A percentile compares a stretch with the other conserved stretches of the same genome.
Evolutionary conservation across 2,797 vertebrate species (phyloP).

Genomic region (Syngnathus acus): DNA sequence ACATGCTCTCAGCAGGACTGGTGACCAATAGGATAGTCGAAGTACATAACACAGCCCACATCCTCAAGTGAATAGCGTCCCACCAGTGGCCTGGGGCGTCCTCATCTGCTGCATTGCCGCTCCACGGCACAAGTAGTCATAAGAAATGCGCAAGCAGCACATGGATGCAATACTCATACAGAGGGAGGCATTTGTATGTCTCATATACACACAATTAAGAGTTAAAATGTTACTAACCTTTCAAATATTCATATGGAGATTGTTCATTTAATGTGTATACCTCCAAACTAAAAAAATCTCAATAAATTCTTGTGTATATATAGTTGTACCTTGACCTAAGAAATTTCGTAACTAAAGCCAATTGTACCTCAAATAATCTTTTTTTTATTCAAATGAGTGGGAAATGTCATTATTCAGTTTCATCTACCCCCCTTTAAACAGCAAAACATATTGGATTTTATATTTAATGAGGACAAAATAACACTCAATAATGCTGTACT

Average conservation of each 20-base stretch:
- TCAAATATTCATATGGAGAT: background rate
- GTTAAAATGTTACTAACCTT: background rate
- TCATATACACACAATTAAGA: background rate
- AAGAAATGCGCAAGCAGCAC: conserved; percentile 2
- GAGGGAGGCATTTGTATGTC: background rate
- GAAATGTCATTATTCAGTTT: background rate
- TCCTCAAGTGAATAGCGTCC: conserved; percentile 34
- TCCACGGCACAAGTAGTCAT: conserved; percentile 15
- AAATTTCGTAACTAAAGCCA: no score
- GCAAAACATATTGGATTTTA: no score
- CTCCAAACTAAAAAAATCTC: background rate
- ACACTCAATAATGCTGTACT: no score
- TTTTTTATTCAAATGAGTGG: background rate
- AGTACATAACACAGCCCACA: conserved; percentile 33
- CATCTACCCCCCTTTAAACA: background rate
- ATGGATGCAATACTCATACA: conserved; percentile 16
- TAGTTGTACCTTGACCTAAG: background rate
- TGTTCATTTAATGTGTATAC: background rate
- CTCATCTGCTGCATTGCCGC: conserved; percentile 32
- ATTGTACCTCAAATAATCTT: background rate
- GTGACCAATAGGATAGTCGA: conserved; percentile 25
- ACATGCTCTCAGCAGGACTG: conserved; percentile 20
- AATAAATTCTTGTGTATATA: background rate
- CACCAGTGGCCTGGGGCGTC: conserved; percentile 33
- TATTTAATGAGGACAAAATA: no score